A percentile compares a stretch with the other conserved stretches of the same genome.
Conservation (phyloP, 2,113 vertebrate species). For the Dasyurus viverrinus region DNA sequence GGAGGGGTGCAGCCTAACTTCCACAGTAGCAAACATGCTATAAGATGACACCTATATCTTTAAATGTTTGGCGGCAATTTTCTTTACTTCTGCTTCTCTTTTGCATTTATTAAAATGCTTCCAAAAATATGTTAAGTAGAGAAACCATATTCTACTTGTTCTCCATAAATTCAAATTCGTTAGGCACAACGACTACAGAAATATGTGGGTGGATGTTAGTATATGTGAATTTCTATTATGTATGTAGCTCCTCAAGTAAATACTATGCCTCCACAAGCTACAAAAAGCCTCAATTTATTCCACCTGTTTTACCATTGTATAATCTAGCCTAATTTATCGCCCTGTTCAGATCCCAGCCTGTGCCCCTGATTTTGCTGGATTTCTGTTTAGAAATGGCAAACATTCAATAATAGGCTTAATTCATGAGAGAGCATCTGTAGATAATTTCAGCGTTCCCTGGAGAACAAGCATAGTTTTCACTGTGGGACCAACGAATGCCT, state of each 20-base stretch:
- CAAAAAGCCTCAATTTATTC: slow-evolving; percentile 62
- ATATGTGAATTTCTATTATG: slow-evolving; percentile 63
- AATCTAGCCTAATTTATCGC: slow-evolving; percentile 65
- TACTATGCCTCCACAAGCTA: slow-evolving; percentile 54
- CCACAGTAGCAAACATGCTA: slow-evolving; percentile 37
- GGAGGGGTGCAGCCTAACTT: not conserved
- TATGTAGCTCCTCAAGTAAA: slow-evolving; percentile 41
- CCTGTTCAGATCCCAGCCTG: slow-evolving; percentile 31
- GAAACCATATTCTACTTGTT: slow-evolving; percentile 60
- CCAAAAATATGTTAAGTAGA: slow-evolving; percentile 50
- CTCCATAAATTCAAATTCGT: not conserved
- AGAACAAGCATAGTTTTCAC: slow-evolving; percentile 66
- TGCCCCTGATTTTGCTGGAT: slow-evolving; percentile 39
- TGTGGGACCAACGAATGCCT: slow-evolving; percentile 27
- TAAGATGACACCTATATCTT: slow-evolving; percentile 33
- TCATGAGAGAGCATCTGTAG: slow-evolving; percentile 60
- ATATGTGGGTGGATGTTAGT: not conserved
- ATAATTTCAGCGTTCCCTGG: slow-evolving; percentile 69
- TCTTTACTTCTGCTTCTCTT: slow-evolving; percentile 9
- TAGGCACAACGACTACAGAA: not conserved
- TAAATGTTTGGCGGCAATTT: slow-evolving; percentile 54
- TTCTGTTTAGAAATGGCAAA: slow-evolving; percentile 59
- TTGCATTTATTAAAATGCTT: slow-evolving; percentile 58
- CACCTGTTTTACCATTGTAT: slow-evolving; percentile 53
- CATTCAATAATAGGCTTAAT: slow-evolving; percentile 64